Evolutionary conservation across 2,888 invertebrate species (phyloP).

Genomic region (Gonocerus acuteangulatus): DNA sequence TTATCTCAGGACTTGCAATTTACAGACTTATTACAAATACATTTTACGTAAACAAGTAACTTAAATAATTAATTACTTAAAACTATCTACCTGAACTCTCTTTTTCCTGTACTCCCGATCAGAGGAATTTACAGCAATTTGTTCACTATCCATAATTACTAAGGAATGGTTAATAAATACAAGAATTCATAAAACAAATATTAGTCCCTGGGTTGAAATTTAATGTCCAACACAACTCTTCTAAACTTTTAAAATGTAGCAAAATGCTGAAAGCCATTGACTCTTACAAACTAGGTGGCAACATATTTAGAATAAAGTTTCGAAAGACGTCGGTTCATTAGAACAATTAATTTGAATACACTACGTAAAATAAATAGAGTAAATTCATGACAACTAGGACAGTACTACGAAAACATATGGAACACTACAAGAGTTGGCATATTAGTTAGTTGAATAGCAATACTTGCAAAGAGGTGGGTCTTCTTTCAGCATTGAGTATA

Average conservation of each 20-base stretch:
- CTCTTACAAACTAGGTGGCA: background rate
- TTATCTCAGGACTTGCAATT: no score
- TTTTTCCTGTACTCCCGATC: conserved; percentile 23
- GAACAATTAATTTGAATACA: background rate
- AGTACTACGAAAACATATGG: no score
- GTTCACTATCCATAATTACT: conserved; percentile 20
- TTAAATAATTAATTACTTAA: background rate
- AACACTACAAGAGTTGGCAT: no score
- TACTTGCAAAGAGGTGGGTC: no score
- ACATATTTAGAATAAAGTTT: background rate
- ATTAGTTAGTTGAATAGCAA: no score
- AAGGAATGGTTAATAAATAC: background rate
- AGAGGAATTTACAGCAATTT: conserved; percentile 11
- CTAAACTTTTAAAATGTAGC: conserved; percentile 6
- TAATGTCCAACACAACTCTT: conserved; percentile 6
- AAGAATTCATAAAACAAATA: background rate
- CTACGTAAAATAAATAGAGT: no score
- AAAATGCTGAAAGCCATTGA: conserved; percentile 4
- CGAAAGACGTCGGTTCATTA: background rate
- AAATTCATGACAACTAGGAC: no score
- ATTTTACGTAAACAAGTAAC: background rate
- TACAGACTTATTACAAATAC: background rate
- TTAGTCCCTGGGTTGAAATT: conserved; percentile 1
- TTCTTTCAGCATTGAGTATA: no score
- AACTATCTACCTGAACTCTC: conserved; percentile 26